Evolutionary conservation across 1,140 invertebrate species (phyloP), one percentile per base, ranked within the genome.

Genomic region (Cherax quadricarinatus): DNA sequence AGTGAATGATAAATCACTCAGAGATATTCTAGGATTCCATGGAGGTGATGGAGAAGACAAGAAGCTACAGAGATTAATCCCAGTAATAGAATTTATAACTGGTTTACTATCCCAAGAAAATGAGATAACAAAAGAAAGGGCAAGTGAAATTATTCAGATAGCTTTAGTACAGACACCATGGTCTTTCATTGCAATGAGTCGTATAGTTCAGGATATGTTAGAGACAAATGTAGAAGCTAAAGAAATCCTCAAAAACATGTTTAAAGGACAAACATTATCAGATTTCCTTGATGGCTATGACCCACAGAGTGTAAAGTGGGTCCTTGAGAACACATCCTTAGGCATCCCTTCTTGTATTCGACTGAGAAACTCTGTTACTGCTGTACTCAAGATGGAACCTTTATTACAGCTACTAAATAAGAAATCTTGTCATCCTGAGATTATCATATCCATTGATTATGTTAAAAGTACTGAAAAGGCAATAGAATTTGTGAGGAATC

Each of bases 41-140:
- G 48, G n/a, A 18, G n/a, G 24, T 30, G 51, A 88, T 18, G 49
- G 49, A 16, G 51, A 78, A 24, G 75, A 88, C 4, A 88, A 79
- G n/a, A 60, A 79, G n/a, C n/a, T 88, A 57, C 86, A 88, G 49
- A 88, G 86, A 78, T 88, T 88, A 51, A 24, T 88, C 21, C 86
- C 18, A 88, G 86, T 88, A 30, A 79, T 88, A 88, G 73, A 88
- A 57, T 88, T 88, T 18, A 79, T 88, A 75, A 49, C 70, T 79
- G 86, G 73, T 53, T 73, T 88, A 10, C 49, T 88, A 14, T n/a
- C 18, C 6, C 7, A 51, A 7, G 24, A 30, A 53, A 73, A 79
- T 21, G 49, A 57, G 10, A n/a, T 88, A 24, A 78, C 66, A 24
- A 51, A 79, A 49, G 66, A 30, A 10, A 88, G 10, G 12, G 6